These are phyloP conservation scores for Glyphotaelius pellucidus DNA, from an alignment of 2,888 invertebrate genomes.

Conservation along the genomic window DNA sequence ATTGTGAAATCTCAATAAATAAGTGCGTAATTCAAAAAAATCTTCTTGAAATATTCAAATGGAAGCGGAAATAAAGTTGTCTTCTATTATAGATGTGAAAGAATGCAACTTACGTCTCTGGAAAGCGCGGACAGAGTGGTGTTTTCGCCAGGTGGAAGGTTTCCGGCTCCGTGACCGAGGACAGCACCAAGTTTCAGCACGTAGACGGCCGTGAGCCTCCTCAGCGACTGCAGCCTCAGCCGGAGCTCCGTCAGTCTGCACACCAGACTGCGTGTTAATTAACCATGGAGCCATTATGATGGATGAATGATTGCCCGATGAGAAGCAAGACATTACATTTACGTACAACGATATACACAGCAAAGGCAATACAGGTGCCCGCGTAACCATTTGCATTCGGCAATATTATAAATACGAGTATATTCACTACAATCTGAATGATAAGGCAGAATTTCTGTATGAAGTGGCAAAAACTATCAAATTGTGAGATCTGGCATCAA, in stretches of 20 bases:
- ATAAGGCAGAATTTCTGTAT: not conserved
- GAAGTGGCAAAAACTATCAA: not conserved
- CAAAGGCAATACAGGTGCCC: not conserved
- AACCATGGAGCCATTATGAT: constrained; percentile 51
- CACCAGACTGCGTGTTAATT: constrained; percentile 66
- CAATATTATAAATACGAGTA: not conserved
- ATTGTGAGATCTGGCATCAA: not conserved
- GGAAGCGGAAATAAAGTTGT: not conserved
- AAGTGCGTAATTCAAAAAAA: not conserved
- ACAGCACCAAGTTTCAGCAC: constrained; percentile 88
- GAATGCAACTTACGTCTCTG: constrained; percentile 70
- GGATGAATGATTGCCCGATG: constrained; percentile 62
- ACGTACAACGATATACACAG: not conserved
- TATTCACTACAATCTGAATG: not conserved
- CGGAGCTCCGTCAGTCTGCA: constrained; percentile 86
- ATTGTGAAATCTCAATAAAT: not conserved
- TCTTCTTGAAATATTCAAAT: not conserved
- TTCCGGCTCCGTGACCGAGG: constrained; percentile 84
- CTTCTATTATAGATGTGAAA: not conserved
- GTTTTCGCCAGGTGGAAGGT: constrained; percentile 72
- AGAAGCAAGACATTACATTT: constrained; percentile 49
- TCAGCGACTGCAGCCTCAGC: constrained; percentile 87
- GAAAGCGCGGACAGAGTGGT: constrained; percentile 73
- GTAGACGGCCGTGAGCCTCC: constrained; percentile 89
- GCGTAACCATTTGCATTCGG: not conserved